Conservation (phyloP, 2,888 invertebrate genomes). For the Bellardia bayeri region DNA sequence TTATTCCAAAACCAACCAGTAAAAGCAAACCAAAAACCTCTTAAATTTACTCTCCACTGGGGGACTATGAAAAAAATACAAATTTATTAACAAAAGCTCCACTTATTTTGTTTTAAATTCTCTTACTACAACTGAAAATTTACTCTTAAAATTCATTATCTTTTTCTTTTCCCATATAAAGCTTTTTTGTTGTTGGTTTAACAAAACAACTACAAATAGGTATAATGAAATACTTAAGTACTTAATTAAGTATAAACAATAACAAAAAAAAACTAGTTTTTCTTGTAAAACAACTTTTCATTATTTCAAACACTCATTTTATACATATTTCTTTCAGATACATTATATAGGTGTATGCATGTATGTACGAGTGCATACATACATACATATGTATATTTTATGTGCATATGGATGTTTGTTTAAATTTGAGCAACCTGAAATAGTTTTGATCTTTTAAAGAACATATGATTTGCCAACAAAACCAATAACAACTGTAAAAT, state of each 20-base stretch:
- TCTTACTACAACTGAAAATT: neutral
- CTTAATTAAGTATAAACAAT: neutral
- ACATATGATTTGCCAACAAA: neutral
- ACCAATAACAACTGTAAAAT: neutral
- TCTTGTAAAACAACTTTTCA: conserved; percentile 52
- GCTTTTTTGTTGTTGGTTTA: neutral
- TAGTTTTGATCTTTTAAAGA: conserved; percentile 1
- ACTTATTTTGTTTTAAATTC: neutral
- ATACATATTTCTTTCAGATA: neutral
- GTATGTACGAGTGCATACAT: no score
- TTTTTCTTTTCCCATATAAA: neutral
- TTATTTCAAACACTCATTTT: neutral
- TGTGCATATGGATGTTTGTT: no score
- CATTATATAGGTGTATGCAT: neutral
- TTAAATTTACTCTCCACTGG: neutral
- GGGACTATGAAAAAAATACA: neutral
- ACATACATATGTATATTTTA: no score
- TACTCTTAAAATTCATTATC: conserved; percentile 33
- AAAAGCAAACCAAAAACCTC: conserved; percentile 3
- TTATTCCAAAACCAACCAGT: neutral
- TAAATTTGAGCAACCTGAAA: neutral
- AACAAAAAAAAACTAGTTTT: conserved; percentile 58
- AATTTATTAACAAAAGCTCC: conserved; percentile 22
- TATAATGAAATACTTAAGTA: neutral
- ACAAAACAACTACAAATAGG: neutral